These are phyloP conservation scores for Drosophila busckii DNA, from an alignment of 1,140 invertebrate species.

Conservation along the genomic window DNA sequence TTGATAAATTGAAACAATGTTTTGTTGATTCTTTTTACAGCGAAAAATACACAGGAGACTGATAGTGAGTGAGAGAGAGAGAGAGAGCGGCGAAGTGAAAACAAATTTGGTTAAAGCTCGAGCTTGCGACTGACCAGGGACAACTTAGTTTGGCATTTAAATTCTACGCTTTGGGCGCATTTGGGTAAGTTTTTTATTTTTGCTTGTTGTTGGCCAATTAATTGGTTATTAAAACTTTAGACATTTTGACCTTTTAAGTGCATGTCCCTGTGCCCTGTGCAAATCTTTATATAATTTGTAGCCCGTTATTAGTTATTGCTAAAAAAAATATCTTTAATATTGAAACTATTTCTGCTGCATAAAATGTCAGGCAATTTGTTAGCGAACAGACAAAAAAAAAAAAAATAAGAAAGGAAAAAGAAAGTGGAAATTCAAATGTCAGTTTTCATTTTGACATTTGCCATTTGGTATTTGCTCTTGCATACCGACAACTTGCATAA, in stretches of 20 bases:
- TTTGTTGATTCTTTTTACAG: slow-evolving; percentile 9
- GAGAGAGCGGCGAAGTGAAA: no score
- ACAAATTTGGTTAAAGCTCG: not conserved
- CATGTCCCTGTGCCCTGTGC: no score
- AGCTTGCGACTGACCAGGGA: slow-evolving; percentile 35
- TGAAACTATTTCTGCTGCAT: not conserved
- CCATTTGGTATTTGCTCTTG: slow-evolving; percentile 31
- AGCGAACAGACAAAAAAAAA: slow-evolving; percentile 9
- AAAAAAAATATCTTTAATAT: no score
- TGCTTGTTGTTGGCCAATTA: slow-evolving; percentile 27
- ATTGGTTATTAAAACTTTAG: slow-evolving; percentile 65
- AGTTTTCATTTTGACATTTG: slow-evolving; percentile 53
- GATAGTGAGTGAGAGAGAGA: not conserved
- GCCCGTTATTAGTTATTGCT: no score
- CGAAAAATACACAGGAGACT: not conserved
- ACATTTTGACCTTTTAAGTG: no score
- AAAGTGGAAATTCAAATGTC: slow-evolving; percentile 51
- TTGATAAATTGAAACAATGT: slow-evolving; percentile 56
- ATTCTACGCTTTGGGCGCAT: slow-evolving; percentile 23
- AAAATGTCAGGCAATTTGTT: slow-evolving; percentile 14
- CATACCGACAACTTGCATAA: slow-evolving; percentile 26
- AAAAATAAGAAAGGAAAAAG: no score
- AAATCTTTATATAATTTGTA: no score
- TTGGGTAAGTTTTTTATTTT: slow-evolving; percentile 9
- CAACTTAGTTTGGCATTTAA: slow-evolving; percentile 37